Conservation (phyloP, 1,140 invertebrate genomes). For the Augochlora pura region DNA sequence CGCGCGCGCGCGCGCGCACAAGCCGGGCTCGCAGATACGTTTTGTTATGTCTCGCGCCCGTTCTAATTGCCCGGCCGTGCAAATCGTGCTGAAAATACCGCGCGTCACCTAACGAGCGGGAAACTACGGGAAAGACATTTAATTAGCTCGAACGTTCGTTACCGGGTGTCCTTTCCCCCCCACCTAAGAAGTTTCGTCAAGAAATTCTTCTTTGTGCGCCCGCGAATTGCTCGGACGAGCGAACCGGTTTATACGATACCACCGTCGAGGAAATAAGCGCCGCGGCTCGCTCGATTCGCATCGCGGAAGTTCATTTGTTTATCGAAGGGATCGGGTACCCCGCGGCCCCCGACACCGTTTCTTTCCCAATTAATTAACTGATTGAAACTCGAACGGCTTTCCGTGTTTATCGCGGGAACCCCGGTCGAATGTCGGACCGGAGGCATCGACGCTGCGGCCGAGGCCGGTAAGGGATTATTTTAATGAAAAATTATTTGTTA, state of each 20-base stretch:
- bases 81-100: slow-evolving; percentile 41
- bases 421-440: slow-evolving; percentile 18
- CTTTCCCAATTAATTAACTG: slow-evolving; percentile 34
- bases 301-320: neutral
- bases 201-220: neutral
- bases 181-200: slow-evolving; percentile 23
- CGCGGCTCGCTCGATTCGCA: too few species aligned
- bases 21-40: slow-evolving; percentile 24
- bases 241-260: too few species aligned
- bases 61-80: slow-evolving; percentile 34
- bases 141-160: slow-evolving; percentile 38
- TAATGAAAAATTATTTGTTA: too few species aligned
- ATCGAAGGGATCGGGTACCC: too few species aligned
- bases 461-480: too few species aligned
- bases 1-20: too few species aligned
- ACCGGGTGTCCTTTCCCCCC: slow-evolving; percentile 4
- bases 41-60: slow-evolving; percentile 27
- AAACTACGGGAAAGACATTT: slow-evolving; percentile 15
- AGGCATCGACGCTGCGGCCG: too few species aligned
- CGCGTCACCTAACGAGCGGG: slow-evolving; percentile 3
- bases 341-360: neutral
- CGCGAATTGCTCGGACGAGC: neutral
- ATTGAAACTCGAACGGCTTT: slow-evolving; percentile 32
- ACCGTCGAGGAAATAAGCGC: too few species aligned
- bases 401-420: neutral